phyloP scores from a whole-genome alignment of 2,888 invertebrate genomes.

The Sesia bembeciformis region DNA sequence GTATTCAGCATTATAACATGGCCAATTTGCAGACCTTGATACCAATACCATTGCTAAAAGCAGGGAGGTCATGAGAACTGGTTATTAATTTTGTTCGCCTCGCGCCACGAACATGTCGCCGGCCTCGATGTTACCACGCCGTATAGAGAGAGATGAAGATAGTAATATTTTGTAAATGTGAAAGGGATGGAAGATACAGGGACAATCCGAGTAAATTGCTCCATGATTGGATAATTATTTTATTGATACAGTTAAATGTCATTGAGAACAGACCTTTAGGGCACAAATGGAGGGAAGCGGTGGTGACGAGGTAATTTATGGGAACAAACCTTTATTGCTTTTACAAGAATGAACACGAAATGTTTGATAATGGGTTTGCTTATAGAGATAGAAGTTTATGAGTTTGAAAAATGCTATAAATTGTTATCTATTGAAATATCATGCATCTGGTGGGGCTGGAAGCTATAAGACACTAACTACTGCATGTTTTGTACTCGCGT shows the following conservation, averaged over 20 bases:
- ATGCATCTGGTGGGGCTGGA: too few relatives aligned
- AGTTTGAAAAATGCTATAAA: too few relatives aligned
- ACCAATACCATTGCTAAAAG: too few relatives aligned
- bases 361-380: too few relatives aligned
- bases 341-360: too few relatives aligned
- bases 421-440: too few relatives aligned
- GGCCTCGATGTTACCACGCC: constrained; percentile 40
- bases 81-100: neutral
- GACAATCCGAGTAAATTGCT: constrained; percentile 62
- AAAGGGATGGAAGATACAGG: constrained; percentile 28
- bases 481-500: too few relatives aligned
- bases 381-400: too few relatives aligned
- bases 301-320: neutral
- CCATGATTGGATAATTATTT: constrained; percentile 72
- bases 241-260: constrained; percentile 65
- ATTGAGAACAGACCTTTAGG: constrained; percentile 37
- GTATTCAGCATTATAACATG: too few relatives aligned
- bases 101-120: constrained; percentile 16
- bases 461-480: too few relatives aligned
- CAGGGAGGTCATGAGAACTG: too few relatives aligned
- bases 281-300: constrained; percentile 18
- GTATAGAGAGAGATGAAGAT: constrained; percentile 25
- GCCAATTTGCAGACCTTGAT: too few relatives aligned
- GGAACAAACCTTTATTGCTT: neutral
- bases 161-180: constrained; percentile 9